Conservation (phyloP, 2,113 vertebrate species). For the Corydoras maculifer region DNA sequence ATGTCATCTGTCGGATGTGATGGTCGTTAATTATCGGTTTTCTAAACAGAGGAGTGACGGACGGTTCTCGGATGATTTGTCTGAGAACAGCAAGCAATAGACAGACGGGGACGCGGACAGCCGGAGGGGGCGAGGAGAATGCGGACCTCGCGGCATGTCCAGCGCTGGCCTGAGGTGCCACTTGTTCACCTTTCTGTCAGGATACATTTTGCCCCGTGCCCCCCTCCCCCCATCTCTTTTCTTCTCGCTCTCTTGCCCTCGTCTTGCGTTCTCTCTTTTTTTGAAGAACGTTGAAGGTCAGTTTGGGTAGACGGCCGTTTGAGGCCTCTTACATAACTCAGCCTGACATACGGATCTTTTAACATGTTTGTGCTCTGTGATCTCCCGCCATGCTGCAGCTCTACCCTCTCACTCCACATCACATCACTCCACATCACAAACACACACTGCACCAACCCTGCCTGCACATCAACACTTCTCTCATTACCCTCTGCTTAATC, state of each 20-base stretch:
- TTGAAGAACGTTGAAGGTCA: conserved; percentile 28
- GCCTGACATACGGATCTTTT: conserved; percentile 35
- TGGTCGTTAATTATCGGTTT: conserved; percentile 67
- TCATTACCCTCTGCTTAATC: no score
- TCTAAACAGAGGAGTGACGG: conserved; percentile 69
- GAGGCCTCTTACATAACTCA: conserved; percentile 34
- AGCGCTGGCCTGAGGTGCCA: conserved; percentile 30
- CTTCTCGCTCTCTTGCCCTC: not conserved
- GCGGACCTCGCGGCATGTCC: no score
- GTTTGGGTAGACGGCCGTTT: conserved; percentile 16
- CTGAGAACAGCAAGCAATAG: not conserved
- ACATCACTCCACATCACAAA: conserved; percentile 14
- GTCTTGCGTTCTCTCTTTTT: not conserved
- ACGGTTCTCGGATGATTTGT: conserved; percentile 56
- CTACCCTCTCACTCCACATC: conserved; percentile 25
- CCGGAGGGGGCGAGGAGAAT: not conserved
- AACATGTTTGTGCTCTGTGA: conserved; percentile 25
- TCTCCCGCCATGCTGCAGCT: conserved; percentile 27
- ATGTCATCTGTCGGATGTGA: conserved; percentile 51
- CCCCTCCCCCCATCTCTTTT: conserved; percentile 30
- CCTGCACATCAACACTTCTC: not conserved
- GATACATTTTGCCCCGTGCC: conserved; percentile 38
- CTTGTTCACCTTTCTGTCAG: conserved; percentile 33
- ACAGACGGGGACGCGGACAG: conserved; percentile 37
- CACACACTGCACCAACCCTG: not conserved